Base-by-base conservation (phyloP, 1,140 invertebrate genomes). In the Solenopsis invicta region DNA sequence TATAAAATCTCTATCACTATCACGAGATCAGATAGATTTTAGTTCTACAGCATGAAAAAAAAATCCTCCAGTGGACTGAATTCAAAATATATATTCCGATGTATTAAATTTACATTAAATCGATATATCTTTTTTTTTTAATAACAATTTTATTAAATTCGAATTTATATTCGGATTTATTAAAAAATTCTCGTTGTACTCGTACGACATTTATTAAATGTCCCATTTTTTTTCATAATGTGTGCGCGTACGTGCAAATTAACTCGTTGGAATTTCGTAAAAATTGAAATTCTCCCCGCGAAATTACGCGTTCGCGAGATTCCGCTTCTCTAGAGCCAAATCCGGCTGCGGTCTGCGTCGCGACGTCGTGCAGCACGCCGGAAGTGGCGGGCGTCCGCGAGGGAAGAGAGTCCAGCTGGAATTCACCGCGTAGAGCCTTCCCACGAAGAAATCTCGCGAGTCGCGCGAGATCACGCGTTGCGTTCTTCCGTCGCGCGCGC, bases 341-440 rank as follows among this genome's bases (percentile, higher is more conserved):
- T 82, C 24, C 18, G 18, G 24, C 9, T 45, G 9, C 21, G 10
- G 2, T 41, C 34, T 24, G 21, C 13, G 13, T 62, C 37, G 21
- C 21, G 1, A n/a, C 37, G 12, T 59, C 37, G 37, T 45, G 52
- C 13, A 13, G 16, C 75, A 37, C 67, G 34, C 80, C 24, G 54
- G 54, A 84, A 82, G 18, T 67, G 45, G 45, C 76, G 48, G n/a
- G n/a, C 61, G 24, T 62, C 41, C 24, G 41, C 37, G 41, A 61
- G n/a, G 54, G 50, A 75, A 62, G 21, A 74, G 18, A 84, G 74
- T 62, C 52, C 69, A 29, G 2, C 13, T 84, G 69, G 69, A 84
- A 84, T 84, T 74, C 21, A 54, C 80, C 52, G 24, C 24, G 67
- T 61, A 74, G 34, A 54, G 21, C 2, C 29, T 48, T 62, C 24